These are phyloP conservation scores for Apodemia arnacis DNA, from an alignment of 2,888 invertebrate genomes.

Conservation along the genomic window DNA sequence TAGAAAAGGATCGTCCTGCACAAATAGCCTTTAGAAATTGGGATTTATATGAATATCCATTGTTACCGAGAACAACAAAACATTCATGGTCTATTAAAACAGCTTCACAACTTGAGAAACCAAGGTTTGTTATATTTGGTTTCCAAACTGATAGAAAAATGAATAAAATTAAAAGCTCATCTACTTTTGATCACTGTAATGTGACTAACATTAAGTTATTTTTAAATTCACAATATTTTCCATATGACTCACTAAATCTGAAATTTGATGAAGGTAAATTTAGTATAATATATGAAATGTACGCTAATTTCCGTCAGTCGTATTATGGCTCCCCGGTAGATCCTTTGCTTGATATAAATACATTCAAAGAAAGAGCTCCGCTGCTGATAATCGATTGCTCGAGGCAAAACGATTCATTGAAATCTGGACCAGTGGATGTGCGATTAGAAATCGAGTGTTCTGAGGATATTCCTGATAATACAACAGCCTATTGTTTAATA, in stretches of 20 bases:
- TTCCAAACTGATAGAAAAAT: neutral
- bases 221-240: constrained; percentile 83
- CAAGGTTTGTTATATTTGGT: neutral
- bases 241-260: constrained; percentile 79
- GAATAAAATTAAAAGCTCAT: constrained; percentile 31
- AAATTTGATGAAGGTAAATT: constrained; percentile 79
- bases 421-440: constrained; percentile 81
- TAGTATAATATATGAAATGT: constrained; percentile 81
- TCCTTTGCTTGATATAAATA: constrained; percentile 65
- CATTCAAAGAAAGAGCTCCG: constrained; percentile 37
- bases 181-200: constrained; percentile 70
- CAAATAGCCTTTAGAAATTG: constrained; percentile 47
- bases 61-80: neutral
- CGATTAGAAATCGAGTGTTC: constrained; percentile 80
- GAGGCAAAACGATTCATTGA: constrained; percentile 78
- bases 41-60: constrained; percentile 1
- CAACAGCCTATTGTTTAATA: too few species aligned
- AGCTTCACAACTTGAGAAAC: neutral
- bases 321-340: constrained; percentile 74
- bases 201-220: constrained; percentile 56
- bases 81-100: neutral
- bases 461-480: constrained; percentile 59
- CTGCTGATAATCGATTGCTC: constrained; percentile 83
- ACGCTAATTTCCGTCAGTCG: constrained; percentile 81
- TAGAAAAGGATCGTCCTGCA: constrained; percentile 81